Evolutionary conservation across 2,888 invertebrate species (phyloP).

Genomic region (Chrysina gloriosa): DNA sequence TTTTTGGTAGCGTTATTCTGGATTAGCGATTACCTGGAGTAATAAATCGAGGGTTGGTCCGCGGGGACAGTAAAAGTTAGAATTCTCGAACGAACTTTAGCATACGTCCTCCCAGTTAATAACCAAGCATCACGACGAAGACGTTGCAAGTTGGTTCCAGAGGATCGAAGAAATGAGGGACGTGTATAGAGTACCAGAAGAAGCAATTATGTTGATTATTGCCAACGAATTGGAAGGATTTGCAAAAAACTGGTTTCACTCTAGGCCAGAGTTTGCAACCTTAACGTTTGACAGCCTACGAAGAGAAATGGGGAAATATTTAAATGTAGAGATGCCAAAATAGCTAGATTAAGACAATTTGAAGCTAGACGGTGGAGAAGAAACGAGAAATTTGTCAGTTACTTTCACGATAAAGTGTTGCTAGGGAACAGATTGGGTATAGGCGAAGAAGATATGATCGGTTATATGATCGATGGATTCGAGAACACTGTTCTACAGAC

Average conservation of each 20-base stretch:
- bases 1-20: no score
- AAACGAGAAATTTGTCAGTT: conserved; percentile 22
- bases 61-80: no score
- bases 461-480: conserved; percentile 37
- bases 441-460: conserved; percentile 22
- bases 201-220: not conserved
- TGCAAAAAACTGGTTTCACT: conserved; percentile 30
- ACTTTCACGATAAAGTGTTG: conserved; percentile 33
- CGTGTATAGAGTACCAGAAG: not conserved
- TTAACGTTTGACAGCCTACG: conserved; percentile 11
- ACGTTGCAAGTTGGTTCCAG: conserved; percentile 2
- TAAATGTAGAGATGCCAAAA: not conserved
- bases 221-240: conserved; percentile 17
- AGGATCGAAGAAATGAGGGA: not conserved
- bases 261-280: conserved; percentile 19
- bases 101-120: no score
- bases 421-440: conserved; percentile 33
- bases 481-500: conserved; percentile 25
- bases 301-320: conserved; percentile 31
- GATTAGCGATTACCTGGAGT: no score
- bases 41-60: no score
- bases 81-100: no score
- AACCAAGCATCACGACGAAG: no score
- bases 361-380: conserved; percentile 22
- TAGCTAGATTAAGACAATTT: not conserved